These are phyloP conservation scores for Boulengeromyrus knoepffleri DNA, from an alignment of 2,113 vertebrate genomes.

Conservation along the genomic window DNA sequence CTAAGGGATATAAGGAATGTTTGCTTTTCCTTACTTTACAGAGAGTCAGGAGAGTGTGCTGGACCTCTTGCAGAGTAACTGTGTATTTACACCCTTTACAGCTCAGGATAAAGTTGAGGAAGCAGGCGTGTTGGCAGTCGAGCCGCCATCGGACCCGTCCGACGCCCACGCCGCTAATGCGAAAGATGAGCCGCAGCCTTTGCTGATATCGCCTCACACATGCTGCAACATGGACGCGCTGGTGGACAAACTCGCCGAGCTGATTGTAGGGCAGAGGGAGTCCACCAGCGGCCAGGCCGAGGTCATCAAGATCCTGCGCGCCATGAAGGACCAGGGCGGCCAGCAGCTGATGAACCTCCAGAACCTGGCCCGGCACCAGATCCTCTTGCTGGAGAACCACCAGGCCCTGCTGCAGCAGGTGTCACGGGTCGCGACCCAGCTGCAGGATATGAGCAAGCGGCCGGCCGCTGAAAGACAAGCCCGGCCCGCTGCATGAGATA, in stretches of 20 bases:
- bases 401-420: slow-evolving; percentile 47
- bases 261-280: slow-evolving; percentile 45
- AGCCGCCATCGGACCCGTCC: not conserved
- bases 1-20: not conserved
- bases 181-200: not conserved
- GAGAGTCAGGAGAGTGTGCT: not conserved
- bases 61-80: not conserved
- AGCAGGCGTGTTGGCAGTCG: slow-evolving; percentile 1
- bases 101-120: not conserved
- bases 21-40: not conserved
- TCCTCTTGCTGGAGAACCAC: slow-evolving; percentile 59
- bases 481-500: not conserved
- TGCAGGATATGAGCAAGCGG: slow-evolving; percentile 28
- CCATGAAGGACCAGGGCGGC: slow-evolving; percentile 33
- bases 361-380: slow-evolving; percentile 54
- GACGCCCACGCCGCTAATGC: not conserved
- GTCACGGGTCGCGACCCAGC: slow-evolving; percentile 21
- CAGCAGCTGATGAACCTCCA: slow-evolving; percentile 46
- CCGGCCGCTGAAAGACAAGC: not conserved
- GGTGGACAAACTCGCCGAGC: slow-evolving; percentile 23
- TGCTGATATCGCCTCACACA: not conserved
- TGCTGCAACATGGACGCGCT: slow-evolving; percentile 23
- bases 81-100: not conserved
- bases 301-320: slow-evolving; percentile 37
- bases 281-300: slow-evolving; percentile 34